Percentiles rank a stretch among this genome's conserved stretches.
Evolutionary conservation across 2,797 vertebrate genomes (phyloP).

Genomic region (Kryptolebias ocellatus): DNA sequence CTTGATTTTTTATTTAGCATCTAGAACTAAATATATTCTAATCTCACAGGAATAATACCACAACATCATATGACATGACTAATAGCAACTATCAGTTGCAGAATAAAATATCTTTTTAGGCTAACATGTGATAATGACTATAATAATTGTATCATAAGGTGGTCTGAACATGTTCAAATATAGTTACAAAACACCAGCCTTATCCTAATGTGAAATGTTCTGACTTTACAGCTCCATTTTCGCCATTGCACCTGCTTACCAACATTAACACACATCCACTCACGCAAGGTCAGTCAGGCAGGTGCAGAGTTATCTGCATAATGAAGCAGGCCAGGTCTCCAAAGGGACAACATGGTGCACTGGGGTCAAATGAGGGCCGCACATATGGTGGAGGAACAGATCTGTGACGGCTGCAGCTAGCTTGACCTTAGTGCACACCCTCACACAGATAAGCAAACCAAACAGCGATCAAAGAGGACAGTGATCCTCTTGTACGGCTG

Average conservation of each 20-base stretch:
- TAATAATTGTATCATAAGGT: background rate
- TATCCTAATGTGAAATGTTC: slow-evolving; percentile 17
- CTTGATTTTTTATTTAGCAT: background rate
- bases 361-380: slow-evolving; percentile 92
- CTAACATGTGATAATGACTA: too few species aligned
- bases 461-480: slow-evolving; percentile 69
- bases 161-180: slow-evolving; percentile 1
- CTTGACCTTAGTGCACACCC: slow-evolving; percentile 88
- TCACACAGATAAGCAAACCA: slow-evolving; percentile 80
- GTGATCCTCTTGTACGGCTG: slow-evolving; percentile 59
- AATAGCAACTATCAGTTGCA: background rate
- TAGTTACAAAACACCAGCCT: background rate
- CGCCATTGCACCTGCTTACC: slow-evolving; percentile 64
- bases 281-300: slow-evolving; percentile 86
- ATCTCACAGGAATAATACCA: background rate
- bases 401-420: slow-evolving; percentile 89
- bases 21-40: background rate
- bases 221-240: slow-evolving; percentile 31
- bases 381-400: slow-evolving; percentile 91
- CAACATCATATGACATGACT: background rate
- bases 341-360: slow-evolving; percentile 90
- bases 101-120: too few species aligned
- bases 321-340: slow-evolving; percentile 93
- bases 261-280: slow-evolving; percentile 49
- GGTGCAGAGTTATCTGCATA: slow-evolving; percentile 95